Conservation (phyloP, 2,888 invertebrate species). For the Plebejus argus region DNA sequence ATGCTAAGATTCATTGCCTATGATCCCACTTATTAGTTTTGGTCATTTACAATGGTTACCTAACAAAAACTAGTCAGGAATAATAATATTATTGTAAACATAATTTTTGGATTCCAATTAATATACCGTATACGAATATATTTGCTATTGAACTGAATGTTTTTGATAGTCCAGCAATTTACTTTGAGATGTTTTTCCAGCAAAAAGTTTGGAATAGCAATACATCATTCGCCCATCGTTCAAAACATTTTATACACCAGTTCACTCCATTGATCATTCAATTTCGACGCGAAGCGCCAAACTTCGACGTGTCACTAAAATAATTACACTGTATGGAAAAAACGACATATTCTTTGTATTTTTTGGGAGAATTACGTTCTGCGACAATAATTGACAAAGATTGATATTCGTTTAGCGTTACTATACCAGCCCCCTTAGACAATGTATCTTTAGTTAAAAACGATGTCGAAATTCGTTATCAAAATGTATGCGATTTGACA, state of each 20-base stretch:
- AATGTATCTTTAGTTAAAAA: no score
- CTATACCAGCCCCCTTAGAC: no score
- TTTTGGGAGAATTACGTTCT: background rate
- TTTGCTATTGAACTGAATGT: background rate
- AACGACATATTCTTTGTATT: background rate
- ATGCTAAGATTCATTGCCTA: slow-evolving; percentile 15
- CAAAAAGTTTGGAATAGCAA: background rate
- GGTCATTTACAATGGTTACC: background rate
- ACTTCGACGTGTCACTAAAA: slow-evolving; percentile 5
- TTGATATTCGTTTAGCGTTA: background rate
- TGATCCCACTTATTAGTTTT: slow-evolving; percentile 4
- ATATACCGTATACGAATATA: background rate
- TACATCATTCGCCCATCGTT: slow-evolving; percentile 12
- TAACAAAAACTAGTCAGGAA: background rate
- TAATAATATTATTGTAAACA: no score
- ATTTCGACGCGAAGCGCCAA: background rate
- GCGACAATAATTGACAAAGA: background rate
- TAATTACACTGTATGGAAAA: background rate
- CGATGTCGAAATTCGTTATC: no score
- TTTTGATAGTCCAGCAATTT: background rate
- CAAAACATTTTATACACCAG: slow-evolving; percentile 6
- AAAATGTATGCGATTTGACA: no score
- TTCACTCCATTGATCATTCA: background rate
- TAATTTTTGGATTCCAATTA: no score
- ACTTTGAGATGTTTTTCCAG: background rate